A percentile compares a stretch with the other conserved stretches of the same genome.
Conservation (phyloP, 2,888 invertebrate species). For the Andricus curvator region DNA sequence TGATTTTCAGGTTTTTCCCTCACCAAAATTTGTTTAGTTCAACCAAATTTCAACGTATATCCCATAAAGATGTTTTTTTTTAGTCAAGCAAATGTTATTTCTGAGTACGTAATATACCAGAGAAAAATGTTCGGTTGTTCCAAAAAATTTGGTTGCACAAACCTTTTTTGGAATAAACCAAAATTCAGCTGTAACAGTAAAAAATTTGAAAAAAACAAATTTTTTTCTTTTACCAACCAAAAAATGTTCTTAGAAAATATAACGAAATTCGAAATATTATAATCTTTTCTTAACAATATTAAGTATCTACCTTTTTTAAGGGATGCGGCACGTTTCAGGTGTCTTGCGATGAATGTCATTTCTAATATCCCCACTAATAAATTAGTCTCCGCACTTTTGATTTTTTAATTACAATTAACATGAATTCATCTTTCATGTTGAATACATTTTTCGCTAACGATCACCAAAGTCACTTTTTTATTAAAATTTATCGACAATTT, state of each 20-base stretch:
- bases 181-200: no score
- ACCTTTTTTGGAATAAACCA: no score
- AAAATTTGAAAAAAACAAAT: no score
- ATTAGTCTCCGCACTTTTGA: neutral
- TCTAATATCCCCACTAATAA: slow-evolving; percentile 10
- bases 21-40: no score
- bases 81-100: no score
- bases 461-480: slow-evolving; percentile 1
- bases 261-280: neutral
- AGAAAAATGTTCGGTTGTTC: no score
- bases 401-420: neutral
- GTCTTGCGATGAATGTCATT: slow-evolving; percentile 72
- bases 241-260: neutral
- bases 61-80: no score
- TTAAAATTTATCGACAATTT: slow-evolving; percentile 9
- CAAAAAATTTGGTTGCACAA: no score
- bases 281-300: neutral
- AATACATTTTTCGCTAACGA: neutral
- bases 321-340: slow-evolving; percentile 70
- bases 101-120: no score
- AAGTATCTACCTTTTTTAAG: slow-evolving; percentile 68
- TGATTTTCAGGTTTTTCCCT: no score
- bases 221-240: no score
- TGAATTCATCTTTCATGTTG: slow-evolving; percentile 3
- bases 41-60: no score